phyloP scores from a whole-genome alignment of 2,113 vertebrate genomes.

The Tetraodon nigroviridis region DNA sequence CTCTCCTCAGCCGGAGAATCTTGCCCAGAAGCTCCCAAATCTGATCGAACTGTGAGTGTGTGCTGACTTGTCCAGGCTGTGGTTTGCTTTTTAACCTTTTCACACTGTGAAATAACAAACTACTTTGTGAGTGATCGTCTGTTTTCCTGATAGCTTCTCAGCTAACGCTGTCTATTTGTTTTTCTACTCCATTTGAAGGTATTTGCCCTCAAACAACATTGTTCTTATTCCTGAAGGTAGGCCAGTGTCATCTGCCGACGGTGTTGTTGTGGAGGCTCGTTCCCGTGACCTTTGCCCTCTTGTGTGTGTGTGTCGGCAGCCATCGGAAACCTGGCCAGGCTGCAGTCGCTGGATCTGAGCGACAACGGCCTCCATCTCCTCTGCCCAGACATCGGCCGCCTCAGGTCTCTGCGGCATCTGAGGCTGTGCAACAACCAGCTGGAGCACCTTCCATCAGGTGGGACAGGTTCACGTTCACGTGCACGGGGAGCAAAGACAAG shows the following conservation, averaged over 20 bases:
- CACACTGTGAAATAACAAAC: too few relatives aligned
- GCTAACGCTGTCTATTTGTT: not conserved
- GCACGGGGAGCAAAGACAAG: not conserved
- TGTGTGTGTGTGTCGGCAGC: constrained; percentile 69
- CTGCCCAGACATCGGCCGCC: constrained; percentile 90
- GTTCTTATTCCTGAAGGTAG: constrained; percentile 93
- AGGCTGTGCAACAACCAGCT: constrained; percentile 91
- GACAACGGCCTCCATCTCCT: constrained; percentile 91
- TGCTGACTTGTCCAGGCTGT: too few relatives aligned
- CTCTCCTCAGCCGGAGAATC: constrained; percentile 86
- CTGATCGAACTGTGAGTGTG: constrained; percentile 94
- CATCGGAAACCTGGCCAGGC: constrained; percentile 86
- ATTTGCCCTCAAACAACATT: constrained; percentile 97
- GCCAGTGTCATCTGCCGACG: too few relatives aligned
- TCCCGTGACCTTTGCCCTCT: too few relatives aligned
- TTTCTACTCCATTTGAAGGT: constrained; percentile 72
- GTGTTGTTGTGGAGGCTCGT: not conserved
- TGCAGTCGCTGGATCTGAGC: constrained; percentile 92
- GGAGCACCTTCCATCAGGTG: constrained; percentile 79
- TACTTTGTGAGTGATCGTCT: too few relatives aligned
- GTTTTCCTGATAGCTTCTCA: too few relatives aligned
- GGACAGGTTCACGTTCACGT: not conserved
- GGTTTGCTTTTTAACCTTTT: too few relatives aligned
- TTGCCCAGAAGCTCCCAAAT: constrained; percentile 97
- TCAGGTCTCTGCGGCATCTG: constrained; percentile 88